Conservation (phyloP, 2,888 invertebrate genomes). For the Drosophila dives region DNA sequence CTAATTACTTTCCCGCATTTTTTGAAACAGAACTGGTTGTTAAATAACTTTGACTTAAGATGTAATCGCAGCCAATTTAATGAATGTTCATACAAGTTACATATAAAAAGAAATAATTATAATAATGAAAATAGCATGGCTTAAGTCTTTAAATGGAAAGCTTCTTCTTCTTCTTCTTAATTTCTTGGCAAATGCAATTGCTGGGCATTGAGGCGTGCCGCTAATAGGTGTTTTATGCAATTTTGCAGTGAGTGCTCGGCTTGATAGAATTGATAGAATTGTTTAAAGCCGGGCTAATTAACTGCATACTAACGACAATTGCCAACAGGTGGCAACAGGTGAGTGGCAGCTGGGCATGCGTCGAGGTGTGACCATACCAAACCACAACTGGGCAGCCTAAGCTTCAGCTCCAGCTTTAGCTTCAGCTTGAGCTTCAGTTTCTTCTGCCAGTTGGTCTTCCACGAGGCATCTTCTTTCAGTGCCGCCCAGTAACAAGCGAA, state of each 20-base stretch:
- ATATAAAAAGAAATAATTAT: neutral
- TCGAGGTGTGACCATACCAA: slow-evolving; percentile 68
- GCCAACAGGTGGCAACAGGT: slow-evolving; percentile 40
- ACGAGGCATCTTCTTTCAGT: slow-evolving; percentile 19
- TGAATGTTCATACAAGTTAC: neutral
- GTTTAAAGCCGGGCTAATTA: slow-evolving; percentile 65
- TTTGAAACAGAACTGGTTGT: neutral
- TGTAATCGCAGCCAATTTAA: slow-evolving; percentile 9
- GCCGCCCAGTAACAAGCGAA: slow-evolving; percentile 53
- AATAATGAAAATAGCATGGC: slow-evolving; percentile 16
- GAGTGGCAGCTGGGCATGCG: slow-evolving; percentile 52
- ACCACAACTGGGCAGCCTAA: neutral
- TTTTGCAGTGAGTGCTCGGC: slow-evolving; percentile 25
- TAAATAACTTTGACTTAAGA: slow-evolving; percentile 1
- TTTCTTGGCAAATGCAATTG: slow-evolving; percentile 47
- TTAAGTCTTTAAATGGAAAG: slow-evolving; percentile 10
- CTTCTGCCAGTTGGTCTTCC: slow-evolving; percentile 6
- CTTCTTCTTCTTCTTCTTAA: neutral
- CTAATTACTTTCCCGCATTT: neutral
- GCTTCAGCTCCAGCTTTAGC: slow-evolving; percentile 29
- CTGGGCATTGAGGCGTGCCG: slow-evolving; percentile 68
- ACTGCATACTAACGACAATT: slow-evolving; percentile 25
- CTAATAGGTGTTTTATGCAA: slow-evolving; percentile 70
- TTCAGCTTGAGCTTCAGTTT: slow-evolving; percentile 17
- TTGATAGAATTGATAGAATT: slow-evolving; percentile 68